phyloP scores from a whole-genome alignment of 2,797 vertebrate species.

The Malurus splendens region DNA sequence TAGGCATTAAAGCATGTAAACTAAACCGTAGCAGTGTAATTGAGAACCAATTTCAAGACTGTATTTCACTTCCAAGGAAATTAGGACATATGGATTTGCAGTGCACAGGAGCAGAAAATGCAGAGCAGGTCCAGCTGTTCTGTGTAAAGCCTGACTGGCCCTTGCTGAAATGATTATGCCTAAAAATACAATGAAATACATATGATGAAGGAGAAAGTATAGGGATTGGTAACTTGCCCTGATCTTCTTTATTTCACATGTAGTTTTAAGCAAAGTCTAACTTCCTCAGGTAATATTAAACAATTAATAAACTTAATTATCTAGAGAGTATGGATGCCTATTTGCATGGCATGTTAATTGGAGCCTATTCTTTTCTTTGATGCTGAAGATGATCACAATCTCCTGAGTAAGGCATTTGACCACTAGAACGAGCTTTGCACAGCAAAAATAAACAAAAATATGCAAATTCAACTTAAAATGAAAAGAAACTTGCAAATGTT shows the following conservation, averaged over 20 bases:
- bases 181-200: not conserved
- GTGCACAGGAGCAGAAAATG: not conserved
- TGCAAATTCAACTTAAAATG: not conserved
- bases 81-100: not conserved
- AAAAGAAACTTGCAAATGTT: conserved; percentile 33
- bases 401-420: not conserved
- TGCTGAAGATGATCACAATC: not conserved
- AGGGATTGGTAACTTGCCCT: not conserved
- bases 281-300: not conserved
- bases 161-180: not conserved
- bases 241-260: not conserved
- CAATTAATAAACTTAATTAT: not conserved
- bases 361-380: not conserved
- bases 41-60: not conserved
- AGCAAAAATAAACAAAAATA: not conserved
- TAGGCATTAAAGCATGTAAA: not conserved
- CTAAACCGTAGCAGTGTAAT: not conserved
- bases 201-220: not conserved
- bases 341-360: not conserved
- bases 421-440: not conserved
- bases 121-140: not conserved
- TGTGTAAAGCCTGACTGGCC: not conserved
- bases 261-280: not conserved
- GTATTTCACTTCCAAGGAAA: not conserved
- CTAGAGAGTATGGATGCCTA: not conserved